Evolutionary conservation across 2,888 invertebrate genomes (phyloP).

Genomic region (Chaitophorus viminalis): DNA sequence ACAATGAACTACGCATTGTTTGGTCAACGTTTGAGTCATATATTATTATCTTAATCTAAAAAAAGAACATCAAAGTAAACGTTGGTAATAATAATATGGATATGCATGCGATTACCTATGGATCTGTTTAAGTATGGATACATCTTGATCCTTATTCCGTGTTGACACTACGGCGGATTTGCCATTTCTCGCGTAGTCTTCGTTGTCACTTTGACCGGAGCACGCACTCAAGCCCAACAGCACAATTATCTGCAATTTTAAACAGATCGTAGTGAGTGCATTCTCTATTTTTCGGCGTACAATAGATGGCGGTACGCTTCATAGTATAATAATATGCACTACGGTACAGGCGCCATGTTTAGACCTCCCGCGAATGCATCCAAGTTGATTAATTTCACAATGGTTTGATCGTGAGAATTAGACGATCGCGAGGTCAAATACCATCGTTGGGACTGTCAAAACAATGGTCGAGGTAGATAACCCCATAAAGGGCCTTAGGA

Average conservation of each 20-base stretch:
- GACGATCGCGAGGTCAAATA: constrained; percentile 39
- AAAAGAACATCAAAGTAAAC: neutral
- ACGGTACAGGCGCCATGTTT: constrained; percentile 21
- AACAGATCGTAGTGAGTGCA: neutral
- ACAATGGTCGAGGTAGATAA: constrained; percentile 54
- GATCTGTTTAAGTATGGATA: constrained; percentile 45
- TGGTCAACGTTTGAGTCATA: too few relatives aligned
- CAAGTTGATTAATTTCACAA: constrained; percentile 43
- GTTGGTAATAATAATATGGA: neutral
- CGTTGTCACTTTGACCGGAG: constrained; percentile 35
- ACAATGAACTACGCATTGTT: neutral
- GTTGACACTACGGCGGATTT: constrained; percentile 4
- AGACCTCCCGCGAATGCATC: constrained; percentile 39
- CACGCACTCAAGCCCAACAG: constrained; percentile 42
- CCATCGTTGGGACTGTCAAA: constrained; percentile 24
- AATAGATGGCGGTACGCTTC: neutral
- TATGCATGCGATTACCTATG: constrained; percentile 18
- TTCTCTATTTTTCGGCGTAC: constrained; percentile 10
- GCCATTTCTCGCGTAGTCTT: constrained; percentile 30
- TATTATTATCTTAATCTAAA: too few relatives aligned
- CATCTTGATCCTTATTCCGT: neutral
- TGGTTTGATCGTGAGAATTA: constrained; percentile 49
- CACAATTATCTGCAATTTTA: constrained; percentile 37
- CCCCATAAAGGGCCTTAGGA: constrained; percentile 40
- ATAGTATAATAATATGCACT: neutral